These are phyloP conservation scores for Arizona elegans DNA, from an alignment of 2,113 vertebrate genomes.

Conservation along the genomic window DNA sequence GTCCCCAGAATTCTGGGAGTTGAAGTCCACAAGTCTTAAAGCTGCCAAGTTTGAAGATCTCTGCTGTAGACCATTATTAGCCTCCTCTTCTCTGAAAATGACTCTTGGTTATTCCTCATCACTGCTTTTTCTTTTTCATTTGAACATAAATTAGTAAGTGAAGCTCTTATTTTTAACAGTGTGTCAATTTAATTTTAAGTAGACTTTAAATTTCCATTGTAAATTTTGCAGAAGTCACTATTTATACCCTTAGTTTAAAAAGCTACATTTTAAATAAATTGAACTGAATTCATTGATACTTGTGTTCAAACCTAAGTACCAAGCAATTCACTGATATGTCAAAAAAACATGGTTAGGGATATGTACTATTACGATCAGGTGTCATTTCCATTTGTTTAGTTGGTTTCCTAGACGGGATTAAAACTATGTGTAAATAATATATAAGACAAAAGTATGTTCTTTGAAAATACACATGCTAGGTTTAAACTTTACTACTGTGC, in stretches of 20 bases:
- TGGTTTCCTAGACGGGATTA: conserved; percentile 52
- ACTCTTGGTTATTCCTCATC: not conserved
- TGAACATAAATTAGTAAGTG: not conserved
- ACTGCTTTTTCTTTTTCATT: not conserved
- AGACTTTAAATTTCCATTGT: not conserved
- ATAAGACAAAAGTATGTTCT: conserved; percentile 29
- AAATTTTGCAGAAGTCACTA: not conserved
- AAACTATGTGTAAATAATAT: conserved; percentile 35
- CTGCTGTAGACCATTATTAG: not conserved
- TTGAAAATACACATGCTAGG: conserved; percentile 16
- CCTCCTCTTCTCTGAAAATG: not conserved
- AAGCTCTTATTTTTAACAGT: not conserved
- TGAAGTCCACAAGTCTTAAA: too few relatives aligned
- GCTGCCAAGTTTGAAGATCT: too few relatives aligned
- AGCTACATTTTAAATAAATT: not conserved
- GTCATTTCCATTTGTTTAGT: conserved; percentile 29
- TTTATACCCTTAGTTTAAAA: not conserved
- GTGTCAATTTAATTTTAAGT: not conserved
- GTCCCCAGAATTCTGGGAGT: too few relatives aligned
- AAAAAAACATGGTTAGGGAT: conserved; percentile 35
- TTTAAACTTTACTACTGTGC: conserved; percentile 14
- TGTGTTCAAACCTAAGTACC: not conserved
- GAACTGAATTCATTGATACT: not conserved
- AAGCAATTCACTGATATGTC: not conserved
- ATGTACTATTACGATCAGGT: conserved; percentile 22